Base-by-base conservation (phyloP, 1,140 invertebrate species). In the Nylanderia fulva region DNA sequence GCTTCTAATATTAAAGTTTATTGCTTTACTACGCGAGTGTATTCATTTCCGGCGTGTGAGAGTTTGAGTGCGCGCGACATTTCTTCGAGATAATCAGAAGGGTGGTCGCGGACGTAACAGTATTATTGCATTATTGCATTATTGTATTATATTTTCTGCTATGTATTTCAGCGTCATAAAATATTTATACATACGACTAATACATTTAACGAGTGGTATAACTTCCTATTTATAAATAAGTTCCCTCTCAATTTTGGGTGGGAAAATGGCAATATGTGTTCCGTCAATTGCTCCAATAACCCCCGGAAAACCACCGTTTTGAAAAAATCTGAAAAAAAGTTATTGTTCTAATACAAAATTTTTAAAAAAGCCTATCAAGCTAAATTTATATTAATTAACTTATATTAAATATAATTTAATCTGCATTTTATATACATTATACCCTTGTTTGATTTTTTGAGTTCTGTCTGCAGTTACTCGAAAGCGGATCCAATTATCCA, bases 401-500 rank as follows among this genome's bases (percentile, higher is more conserved):
- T 33, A 33, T 33, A 33, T 1, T 33, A 33, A 33, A 33, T 33
- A 33, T 33, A 33, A 33, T 33, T 33, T 33, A 3, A 33, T 33
- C 29, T 33, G 29, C 29, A 33, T 33, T 33, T 3, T 3, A 33
- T 33, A 33, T 33, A 33, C 29, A 33, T 63, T 63, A 63, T 63
- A 63, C 60, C 60, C 60, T 63, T 36, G 29, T 36, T 63, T 63
- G 29, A 63, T 63, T 63, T 9, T 15, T 36, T 63, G 13, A 36
- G 36, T 63, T 63, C 60, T 63, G 15, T 36, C 29, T n/a, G 60
- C 18, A 7, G 29, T 63, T 63, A n/a, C 7, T 39, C 33, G 61
- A 39, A 64, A 64, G 39, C 61, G 2, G 21, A 64, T 64, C 61
- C 61, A 63, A 63, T 63, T 63, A 7, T 63, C 15, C 27, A 64